Evolutionary conservation across 2,888 invertebrate species (phyloP).

Genomic region (Zygogramma bicolorata): DNA sequence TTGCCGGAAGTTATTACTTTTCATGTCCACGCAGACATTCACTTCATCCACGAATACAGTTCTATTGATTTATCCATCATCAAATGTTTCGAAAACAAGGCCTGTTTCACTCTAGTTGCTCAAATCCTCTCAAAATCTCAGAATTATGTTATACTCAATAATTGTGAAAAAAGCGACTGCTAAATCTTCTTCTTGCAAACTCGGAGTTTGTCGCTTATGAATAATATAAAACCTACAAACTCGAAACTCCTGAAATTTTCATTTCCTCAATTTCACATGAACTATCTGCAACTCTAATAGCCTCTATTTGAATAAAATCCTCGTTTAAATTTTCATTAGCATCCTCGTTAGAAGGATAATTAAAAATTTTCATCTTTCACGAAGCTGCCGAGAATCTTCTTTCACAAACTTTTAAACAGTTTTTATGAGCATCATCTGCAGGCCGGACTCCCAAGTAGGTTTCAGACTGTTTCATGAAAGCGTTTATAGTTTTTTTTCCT

Average conservation of each 20-base stretch:
- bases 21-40: no score
- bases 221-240: constrained; percentile 1
- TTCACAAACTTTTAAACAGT: constrained; percentile 37
- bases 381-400: constrained; percentile 36
- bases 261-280: constrained; percentile 14
- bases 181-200: not conserved
- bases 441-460: constrained; percentile 5
- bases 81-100: no score
- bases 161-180: no score
- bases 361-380: constrained; percentile 52
- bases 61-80: no score
- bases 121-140: no score
- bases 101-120: no score
- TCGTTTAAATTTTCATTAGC: constrained; percentile 46
- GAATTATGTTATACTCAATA: no score
- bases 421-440: constrained; percentile 27
- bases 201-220: not conserved
- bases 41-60: no score
- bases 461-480: not conserved
- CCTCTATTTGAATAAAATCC: constrained; percentile 39
- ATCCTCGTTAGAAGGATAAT: constrained; percentile 43
- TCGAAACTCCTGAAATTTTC: constrained; percentile 1
- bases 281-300: constrained; percentile 30
- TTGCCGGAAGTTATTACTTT: no score
- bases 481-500: not conserved